Evolutionary conservation across 2,113 vertebrate genomes (phyloP), one percentile per base, ranked within the genome.

Genomic region (Phyllostomus hastatus): DNA sequence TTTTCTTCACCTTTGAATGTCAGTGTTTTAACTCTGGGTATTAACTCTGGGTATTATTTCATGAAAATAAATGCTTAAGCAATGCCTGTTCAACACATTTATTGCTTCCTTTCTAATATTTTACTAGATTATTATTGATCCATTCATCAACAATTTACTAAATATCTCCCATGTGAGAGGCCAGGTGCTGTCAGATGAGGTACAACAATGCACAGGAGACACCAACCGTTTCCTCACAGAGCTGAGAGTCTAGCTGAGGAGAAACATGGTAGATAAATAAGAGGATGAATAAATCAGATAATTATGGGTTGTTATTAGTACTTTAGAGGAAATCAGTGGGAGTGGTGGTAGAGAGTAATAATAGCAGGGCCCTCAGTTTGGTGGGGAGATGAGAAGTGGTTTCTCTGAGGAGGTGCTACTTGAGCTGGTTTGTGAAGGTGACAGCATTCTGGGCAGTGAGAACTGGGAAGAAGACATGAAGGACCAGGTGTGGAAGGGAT

Each of bases 31-130:
- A 50, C 43, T 80, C 69, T 3, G 10, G 12, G 3, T 76, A 52
- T 50, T 95, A 69, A 50, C 41, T 80, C 69, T 3, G 10, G 16
- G 4, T 76, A 52, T 50, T 76, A 52, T 50, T 96, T 80, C 20
- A 46, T 75, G 46, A 52, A 69, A 73, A 75, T 75, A 85, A 89
- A 57, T 82, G 26, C 76, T 46, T 61, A 76, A 92, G 41, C 48
- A 79, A 20, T 59, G 41, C 26, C 10, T 84, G 4, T 61, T 66
- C 12, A 43, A 33, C 22, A 76, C 16, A 46, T 54, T 52, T 31
- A n/a, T 66, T 66, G 24, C 22, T 61, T 16, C 48, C 28, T 59
- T 67, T 64, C 69, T 90, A 50, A 7, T 80, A 84, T 92, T 83
- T 85, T 35, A 41, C 52, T 28, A n/a, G 35, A 73, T 76, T 66